These are phyloP conservation scores for Pantherophis guttatus DNA, from an alignment of 2,113 vertebrate genomes.

Conservation along the genomic window DNA sequence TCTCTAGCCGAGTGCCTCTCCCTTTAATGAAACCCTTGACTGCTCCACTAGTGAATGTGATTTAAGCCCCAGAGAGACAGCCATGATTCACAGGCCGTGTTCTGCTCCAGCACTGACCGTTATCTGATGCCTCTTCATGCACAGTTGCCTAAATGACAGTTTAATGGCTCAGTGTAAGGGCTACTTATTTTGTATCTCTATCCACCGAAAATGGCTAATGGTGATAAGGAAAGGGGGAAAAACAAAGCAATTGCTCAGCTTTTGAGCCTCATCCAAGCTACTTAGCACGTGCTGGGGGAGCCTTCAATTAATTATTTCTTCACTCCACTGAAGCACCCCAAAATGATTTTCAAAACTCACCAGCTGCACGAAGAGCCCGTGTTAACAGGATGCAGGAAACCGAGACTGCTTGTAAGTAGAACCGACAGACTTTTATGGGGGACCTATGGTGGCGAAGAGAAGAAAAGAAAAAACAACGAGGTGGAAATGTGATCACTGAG, in stretches of 20 bases:
- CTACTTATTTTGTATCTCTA: slow-evolving; percentile 79
- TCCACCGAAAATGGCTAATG: slow-evolving; percentile 73
- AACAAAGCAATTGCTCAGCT: slow-evolving; percentile 67
- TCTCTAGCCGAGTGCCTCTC: slow-evolving; percentile 77
- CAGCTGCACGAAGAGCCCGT: slow-evolving; percentile 59
- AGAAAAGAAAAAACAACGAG: slow-evolving; percentile 10
- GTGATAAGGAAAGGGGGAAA: slow-evolving; percentile 71
- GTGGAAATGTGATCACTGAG: not conserved
- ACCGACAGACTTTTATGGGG: slow-evolving; percentile 40
- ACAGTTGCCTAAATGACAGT: slow-evolving; percentile 79
- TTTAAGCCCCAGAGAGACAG: slow-evolving; percentile 80
- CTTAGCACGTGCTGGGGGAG: slow-evolving; percentile 59
- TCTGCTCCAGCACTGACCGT: slow-evolving; percentile 74
- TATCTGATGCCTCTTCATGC: slow-evolving; percentile 78
- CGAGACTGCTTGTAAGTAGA: slow-evolving; percentile 35
- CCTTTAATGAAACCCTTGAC: slow-evolving; percentile 84
- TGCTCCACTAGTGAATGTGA: slow-evolving; percentile 81
- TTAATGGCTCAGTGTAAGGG: slow-evolving; percentile 76
- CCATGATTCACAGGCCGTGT: slow-evolving; percentile 82
- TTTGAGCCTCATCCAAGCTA: slow-evolving; percentile 58
- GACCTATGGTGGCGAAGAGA: not conserved
- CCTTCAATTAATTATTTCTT: slow-evolving; percentile 67
- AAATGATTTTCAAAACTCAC: slow-evolving; percentile 68
- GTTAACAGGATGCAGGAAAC: slow-evolving; percentile 46
- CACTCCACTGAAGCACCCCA: slow-evolving; percentile 66